phyloP scores from a whole-genome alignment of 2,113 vertebrate genomes.

The Actinemys pallida region DNA sequence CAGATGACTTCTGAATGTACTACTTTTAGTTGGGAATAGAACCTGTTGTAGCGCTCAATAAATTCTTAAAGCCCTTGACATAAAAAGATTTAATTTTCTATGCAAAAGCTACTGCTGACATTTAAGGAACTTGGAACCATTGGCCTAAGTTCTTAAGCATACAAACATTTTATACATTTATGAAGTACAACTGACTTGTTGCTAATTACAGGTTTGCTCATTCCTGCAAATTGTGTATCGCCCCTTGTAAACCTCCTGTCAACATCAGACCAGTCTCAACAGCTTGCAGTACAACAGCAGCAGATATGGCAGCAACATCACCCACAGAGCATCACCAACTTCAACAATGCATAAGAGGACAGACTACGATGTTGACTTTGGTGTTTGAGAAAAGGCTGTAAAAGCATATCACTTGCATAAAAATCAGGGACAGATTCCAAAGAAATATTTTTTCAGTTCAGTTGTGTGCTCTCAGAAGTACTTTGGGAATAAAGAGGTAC shows the following conservation, averaged over 20 bases:
- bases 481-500: conserved; percentile 76
- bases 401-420: conserved; percentile 80
- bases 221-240: conserved; percentile 95
- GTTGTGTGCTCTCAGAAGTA: conserved; percentile 79
- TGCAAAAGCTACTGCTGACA: not conserved
- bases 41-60: not conserved
- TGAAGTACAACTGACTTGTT: not conserved
- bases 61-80: not conserved
- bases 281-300: conserved; percentile 96
- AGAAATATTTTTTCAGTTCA: conserved; percentile 85
- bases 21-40: not conserved
- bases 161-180: no score
- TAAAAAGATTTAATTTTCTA: not conserved
- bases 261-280: conserved; percentile 96
- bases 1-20: not conserved
- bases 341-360: conserved; percentile 80
- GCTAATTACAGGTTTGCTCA: conserved; percentile 90
- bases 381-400: conserved; percentile 73
- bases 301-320: conserved; percentile 99
- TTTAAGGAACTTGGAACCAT: not conserved
- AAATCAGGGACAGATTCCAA: conserved; percentile 92
- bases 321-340: conserved; percentile 94
- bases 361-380: conserved; percentile 65
- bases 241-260: conserved; percentile 95
- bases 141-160: not conserved